A percentile compares a stretch with the other conserved stretches of the same genome.
Conservation (phyloP, 2,888 invertebrate species). For the Phaedon cochleariae region DNA sequence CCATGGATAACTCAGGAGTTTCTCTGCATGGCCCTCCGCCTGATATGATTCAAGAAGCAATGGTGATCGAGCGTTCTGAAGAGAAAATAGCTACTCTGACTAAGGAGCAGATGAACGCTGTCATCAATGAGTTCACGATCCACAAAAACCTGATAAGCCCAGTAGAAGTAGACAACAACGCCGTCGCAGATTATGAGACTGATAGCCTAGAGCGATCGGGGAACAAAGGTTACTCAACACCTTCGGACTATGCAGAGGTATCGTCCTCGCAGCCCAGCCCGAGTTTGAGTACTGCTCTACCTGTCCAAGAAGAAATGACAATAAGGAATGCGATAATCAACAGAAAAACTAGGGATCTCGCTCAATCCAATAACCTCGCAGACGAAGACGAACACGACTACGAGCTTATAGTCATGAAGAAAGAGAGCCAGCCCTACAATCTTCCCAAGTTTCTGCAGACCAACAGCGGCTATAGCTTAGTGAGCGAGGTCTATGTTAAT, state of each 20-base stretch:
- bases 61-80: conserved; percentile 64
- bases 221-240: conserved; percentile 65
- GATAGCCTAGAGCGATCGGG: conserved; percentile 76
- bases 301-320: conserved; percentile 82
- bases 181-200: conserved; percentile 71
- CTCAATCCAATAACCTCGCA: conserved; percentile 59
- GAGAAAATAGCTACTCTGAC: conserved; percentile 64
- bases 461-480: conserved; percentile 71
- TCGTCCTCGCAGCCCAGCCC: conserved; percentile 78
- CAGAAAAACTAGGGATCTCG: conserved; percentile 67
- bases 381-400: conserved; percentile 61
- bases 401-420: conserved; percentile 61
- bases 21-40: conserved; percentile 57
- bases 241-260: conserved; percentile 71
- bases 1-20: conserved; percentile 11
- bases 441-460: conserved; percentile 64
- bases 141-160: conserved; percentile 44
- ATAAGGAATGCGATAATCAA: conserved; percentile 80
- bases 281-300: conserved; percentile 76
- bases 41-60: conserved; percentile 74
- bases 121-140: conserved; percentile 65
- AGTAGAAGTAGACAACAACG: conserved; percentile 15
- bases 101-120: conserved; percentile 70
- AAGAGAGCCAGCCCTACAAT: conserved; percentile 60
- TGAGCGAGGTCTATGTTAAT: conserved; percentile 82